Conservation (phyloP, 2,888 invertebrate species). For the Homarus gammarus region DNA sequence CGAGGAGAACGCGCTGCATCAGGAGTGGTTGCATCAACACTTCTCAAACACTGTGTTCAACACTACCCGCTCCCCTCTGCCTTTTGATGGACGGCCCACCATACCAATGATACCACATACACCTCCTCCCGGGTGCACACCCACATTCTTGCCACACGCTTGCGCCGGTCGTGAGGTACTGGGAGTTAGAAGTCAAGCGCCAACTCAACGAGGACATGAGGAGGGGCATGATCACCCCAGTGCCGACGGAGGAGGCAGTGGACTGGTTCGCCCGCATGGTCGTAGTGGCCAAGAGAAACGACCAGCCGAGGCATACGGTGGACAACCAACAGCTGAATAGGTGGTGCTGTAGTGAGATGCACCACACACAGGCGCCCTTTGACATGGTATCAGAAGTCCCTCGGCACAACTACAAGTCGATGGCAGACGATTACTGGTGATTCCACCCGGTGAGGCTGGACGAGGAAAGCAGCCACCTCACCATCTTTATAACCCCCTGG, state of each 20-base stretch:
- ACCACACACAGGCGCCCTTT: conserved; percentile 32
- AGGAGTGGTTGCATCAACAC: neutral
- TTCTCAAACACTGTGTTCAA: neutral
- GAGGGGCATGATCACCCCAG: conserved; percentile 6
- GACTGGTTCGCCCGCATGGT: conserved; percentile 42
- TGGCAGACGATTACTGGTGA: conserved; percentile 6
- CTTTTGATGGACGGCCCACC: neutral
- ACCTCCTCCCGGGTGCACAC: neutral
- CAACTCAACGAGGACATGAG: conserved; percentile 34
- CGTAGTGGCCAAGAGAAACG: conserved; percentile 35
- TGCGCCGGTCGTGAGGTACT: conserved; percentile 25
- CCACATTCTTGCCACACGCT: conserved; percentile 14
- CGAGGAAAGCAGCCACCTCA: neutral
- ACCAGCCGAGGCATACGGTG: conserved; percentile 28
- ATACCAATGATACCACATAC: neutral
- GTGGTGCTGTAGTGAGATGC: conserved; percentile 26
- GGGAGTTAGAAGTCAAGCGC: conserved; percentile 41
- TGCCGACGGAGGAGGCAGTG: conserved; percentile 27
- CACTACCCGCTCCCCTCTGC: conserved; percentile 2
- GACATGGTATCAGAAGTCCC: conserved; percentile 14
- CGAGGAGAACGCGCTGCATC: neutral
- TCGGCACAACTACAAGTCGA: conserved; percentile 13
- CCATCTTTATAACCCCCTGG: neutral
- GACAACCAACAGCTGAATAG: conserved; percentile 41
- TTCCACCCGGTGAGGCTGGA: conserved; percentile 16